phyloP scores from a whole-genome alignment of 2,888 invertebrate species.

The Alviniconcha strummeri region DNA sequence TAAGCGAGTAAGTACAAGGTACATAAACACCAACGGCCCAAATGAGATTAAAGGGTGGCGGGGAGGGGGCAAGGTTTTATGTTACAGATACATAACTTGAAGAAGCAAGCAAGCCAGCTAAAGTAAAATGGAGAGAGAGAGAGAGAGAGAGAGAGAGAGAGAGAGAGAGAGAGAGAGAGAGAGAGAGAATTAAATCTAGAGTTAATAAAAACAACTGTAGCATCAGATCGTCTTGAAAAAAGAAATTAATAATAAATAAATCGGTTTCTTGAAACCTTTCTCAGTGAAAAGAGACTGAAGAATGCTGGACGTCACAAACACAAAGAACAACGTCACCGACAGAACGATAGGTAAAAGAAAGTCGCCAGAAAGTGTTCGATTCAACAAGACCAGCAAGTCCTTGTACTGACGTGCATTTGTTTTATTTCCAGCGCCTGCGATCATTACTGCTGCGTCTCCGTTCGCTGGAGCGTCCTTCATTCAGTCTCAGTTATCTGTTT shows the following conservation, averaged over 20 bases:
- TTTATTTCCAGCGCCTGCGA: too few species aligned
- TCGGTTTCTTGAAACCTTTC: not conserved
- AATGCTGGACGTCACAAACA: not conserved
- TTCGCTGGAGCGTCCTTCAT: too few species aligned
- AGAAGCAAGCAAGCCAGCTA: not conserved
- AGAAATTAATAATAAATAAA: not conserved
- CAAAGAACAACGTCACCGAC: too few species aligned
- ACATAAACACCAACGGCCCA: not conserved
- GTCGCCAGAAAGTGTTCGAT: too few species aligned
- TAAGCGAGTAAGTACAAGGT: not conserved
- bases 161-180: not conserved
- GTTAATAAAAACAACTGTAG: not conserved
- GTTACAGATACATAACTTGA: not conserved
- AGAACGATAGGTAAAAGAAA: too few species aligned
- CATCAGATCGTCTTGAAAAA: not conserved
- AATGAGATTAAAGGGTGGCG: too few species aligned
- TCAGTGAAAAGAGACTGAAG: not conserved
- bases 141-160: not conserved
- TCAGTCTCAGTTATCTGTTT: too few species aligned
- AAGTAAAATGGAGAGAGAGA: not conserved
- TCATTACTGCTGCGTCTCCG: too few species aligned
- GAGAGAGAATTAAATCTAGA: not conserved
- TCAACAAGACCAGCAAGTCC: too few species aligned
- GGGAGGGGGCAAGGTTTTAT: not conserved
- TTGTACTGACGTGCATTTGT: too few species aligned